A percentile compares a stretch with the other conserved stretches of the same genome.
Conservation (phyloP, 2,113 vertebrate genomes). For the Prionailurus viverrinus region DNA sequence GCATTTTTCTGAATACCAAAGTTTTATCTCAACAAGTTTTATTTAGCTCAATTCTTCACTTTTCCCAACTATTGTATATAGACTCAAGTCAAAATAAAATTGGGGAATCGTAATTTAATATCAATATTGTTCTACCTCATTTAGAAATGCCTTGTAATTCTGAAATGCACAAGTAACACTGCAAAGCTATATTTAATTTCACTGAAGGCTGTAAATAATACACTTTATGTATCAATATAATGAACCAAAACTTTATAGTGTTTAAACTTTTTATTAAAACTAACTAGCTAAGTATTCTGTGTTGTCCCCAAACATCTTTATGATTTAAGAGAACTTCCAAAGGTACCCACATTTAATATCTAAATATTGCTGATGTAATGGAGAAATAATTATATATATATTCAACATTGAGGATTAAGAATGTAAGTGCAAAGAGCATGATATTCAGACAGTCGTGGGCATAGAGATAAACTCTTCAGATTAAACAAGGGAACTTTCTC, state of each 20-base stretch:
- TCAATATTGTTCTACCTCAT: neutral
- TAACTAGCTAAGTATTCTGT: neutral
- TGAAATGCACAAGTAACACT: neutral
- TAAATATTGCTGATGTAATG: neutral
- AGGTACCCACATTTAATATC: neutral
- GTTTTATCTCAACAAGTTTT: neutral
- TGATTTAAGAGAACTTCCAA: neutral
- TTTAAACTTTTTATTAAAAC: constrained; percentile 18
- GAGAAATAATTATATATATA: neutral
- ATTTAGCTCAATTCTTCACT: neutral
- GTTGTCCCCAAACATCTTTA: neutral
- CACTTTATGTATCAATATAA: neutral
- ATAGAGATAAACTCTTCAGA: neutral
- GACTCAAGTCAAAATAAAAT: neutral
- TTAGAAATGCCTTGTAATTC: neutral
- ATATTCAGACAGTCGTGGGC: constrained; percentile 3
- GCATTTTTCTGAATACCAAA: neutral
- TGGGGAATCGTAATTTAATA: neutral
- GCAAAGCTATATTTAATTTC: constrained; percentile 28
- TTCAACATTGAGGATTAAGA: neutral
- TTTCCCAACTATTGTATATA: neutral
- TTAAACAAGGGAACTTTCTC: neutral
- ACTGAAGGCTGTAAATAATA: neutral
- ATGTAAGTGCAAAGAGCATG: neutral
- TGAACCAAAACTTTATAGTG: neutral